Evolutionary conservation across 1,140 invertebrate species (phyloP), one percentile per base, ranked within the genome.

Genomic region (Zaprionus ghesquierei): DNA sequence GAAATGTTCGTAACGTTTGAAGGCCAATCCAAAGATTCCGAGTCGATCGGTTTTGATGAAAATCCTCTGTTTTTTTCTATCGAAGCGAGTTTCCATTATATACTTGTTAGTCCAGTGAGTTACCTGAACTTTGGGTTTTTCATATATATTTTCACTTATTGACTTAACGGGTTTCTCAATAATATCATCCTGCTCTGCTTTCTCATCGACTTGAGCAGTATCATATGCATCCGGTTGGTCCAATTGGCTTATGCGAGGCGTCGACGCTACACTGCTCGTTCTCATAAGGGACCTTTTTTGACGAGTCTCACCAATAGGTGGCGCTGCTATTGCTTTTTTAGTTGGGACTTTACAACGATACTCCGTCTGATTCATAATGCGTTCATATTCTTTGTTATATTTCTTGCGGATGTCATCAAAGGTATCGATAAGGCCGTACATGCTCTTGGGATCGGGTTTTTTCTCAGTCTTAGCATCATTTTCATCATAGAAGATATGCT

Each of bases 1-100:
- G 41, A 91, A 91, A 31, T 91, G 90, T 2, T 91, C 90, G 56
- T 91, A 91, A 3, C 90, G 82, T 49, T 89, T 84, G 22, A 73
- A 91, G 8, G 90, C 90, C n/a, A 91, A 69, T 5, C 90, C 90
- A 50, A 91, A 78, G n/a, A 60, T 35, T 1, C 90, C 90, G 51
- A 91, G 54, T 0, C 90, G 86, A 75, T 91, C 78, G 0, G 90
- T 91, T 46, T 72, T 71, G 10, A 91, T 66, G 9, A 60, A 68
- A 1, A 91, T 49, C 4, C 38, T 90, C 0, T 27, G 8, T 1
- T 69, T 62, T 0, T 49, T 9, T n/a, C 20, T 35, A 49, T 91
- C 56, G 15, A 82, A 72, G 1, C 41, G 15, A 1, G 33, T 8
- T 0, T 54, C 15, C 0, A 53, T 0, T 0, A 91, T 89, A 27